These are phyloP conservation scores for Dioctria rufipes DNA, from an alignment of 2,888 invertebrate genomes.

Conservation along the genomic window DNA sequence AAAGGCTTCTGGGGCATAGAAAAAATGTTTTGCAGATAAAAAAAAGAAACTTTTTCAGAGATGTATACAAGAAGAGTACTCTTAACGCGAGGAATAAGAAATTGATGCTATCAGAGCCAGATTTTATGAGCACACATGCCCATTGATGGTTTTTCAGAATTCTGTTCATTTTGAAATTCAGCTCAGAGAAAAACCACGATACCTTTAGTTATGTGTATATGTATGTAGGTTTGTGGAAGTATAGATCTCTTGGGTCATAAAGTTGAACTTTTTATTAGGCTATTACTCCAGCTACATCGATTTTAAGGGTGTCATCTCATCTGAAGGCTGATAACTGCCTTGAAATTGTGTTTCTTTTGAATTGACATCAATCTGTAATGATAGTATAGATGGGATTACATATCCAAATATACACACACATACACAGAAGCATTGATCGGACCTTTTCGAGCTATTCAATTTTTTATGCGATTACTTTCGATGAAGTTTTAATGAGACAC, in stretches of 20 bases:
- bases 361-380: not conserved
- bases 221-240: not conserved
- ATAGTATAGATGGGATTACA: not conserved
- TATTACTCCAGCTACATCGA: constrained; percentile 22
- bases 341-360: not conserved
- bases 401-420: not conserved
- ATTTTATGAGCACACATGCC: constrained; percentile 44
- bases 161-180: constrained; percentile 24
- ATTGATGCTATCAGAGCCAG: constrained; percentile 39
- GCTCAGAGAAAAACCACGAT: constrained; percentile 17
- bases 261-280: constrained; percentile 42
- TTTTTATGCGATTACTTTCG: constrained; percentile 43
- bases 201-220: not conserved
- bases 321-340: constrained; percentile 15
- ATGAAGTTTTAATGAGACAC: constrained; percentile 3
- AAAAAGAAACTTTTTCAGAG: not conserved
- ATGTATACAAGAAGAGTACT: constrained; percentile 8
- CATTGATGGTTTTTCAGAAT: constrained; percentile 42
- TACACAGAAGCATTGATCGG: not conserved
- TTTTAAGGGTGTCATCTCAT: not conserved
- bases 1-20: not conserved
- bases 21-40: not conserved
- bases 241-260: constrained; percentile 35
- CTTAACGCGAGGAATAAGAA: constrained; percentile 46
- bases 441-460: constrained; percentile 15